Conservation (phyloP, 2,888 invertebrate species). For the Thyatira batis region DNA sequence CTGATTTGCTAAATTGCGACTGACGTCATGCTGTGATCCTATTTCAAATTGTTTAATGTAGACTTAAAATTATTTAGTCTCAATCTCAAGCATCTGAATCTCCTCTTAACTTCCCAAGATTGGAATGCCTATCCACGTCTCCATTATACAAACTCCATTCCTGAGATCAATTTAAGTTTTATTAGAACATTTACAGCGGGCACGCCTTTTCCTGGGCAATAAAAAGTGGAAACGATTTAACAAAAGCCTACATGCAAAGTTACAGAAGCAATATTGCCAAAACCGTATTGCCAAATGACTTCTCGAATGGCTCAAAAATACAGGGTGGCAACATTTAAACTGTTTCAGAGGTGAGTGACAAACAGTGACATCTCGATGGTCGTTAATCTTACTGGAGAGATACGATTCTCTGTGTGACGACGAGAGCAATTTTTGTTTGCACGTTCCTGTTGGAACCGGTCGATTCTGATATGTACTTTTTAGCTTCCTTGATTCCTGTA, state of each 20-base stretch:
- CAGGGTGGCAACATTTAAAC: slow-evolving; percentile 17
- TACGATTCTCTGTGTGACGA: slow-evolving; percentile 8
- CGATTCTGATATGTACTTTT: background rate
- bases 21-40: too few species aligned
- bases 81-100: background rate
- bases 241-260: slow-evolving; percentile 2
- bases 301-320: slow-evolving; percentile 5
- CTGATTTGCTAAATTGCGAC: background rate
- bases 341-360: slow-evolving; percentile 21
- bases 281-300: slow-evolving; percentile 1
- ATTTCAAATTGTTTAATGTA: too few species aligned
- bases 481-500: background rate
- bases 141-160: background rate
- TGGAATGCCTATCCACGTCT: background rate
- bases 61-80: background rate
- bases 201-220: slow-evolving; percentile 1
- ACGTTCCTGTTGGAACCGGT: background rate
- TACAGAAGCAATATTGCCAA: background rate
- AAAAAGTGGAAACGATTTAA: slow-evolving; percentile 4
- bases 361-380: slow-evolving; percentile 13
- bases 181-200: background rate
- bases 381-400: slow-evolving; percentile 22
- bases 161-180: slow-evolving; percentile 1
- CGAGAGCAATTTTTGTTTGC: background rate
- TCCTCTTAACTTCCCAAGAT: background rate